A percentile compares a stretch with the other conserved stretches of the same genome.
phyloP scores from a whole-genome alignment of 2,113 vertebrate species.

The Vimba vimba region DNA sequence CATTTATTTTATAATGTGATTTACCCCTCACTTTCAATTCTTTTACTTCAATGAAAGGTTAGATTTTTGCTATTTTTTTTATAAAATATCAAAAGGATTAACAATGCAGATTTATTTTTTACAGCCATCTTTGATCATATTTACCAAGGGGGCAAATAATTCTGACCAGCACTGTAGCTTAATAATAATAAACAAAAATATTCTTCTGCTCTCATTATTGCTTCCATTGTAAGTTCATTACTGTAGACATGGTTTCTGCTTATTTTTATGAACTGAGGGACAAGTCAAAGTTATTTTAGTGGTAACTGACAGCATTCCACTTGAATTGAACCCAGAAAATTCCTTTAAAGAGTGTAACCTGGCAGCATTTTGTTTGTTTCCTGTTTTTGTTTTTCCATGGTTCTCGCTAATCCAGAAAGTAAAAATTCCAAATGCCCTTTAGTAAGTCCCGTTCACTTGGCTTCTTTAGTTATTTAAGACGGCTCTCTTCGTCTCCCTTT shows the following conservation, averaged over 20 bases:
- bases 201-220: background rate
- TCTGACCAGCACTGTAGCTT: too few relatives aligned
- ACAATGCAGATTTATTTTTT: too few relatives aligned
- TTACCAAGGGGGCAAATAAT: too few relatives aligned
- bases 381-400: background rate
- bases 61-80: too few relatives aligned
- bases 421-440: background rate
- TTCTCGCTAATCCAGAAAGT: background rate
- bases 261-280: background rate
- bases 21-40: too few relatives aligned
- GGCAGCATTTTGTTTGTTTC: background rate
- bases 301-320: background rate
- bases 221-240: background rate
- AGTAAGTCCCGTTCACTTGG: background rate
- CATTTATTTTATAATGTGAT: too few relatives aligned
- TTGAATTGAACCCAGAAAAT: background rate
- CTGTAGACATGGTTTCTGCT: background rate
- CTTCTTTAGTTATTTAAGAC: background rate
- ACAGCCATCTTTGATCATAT: too few relatives aligned
- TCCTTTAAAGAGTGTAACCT: background rate
- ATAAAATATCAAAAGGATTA: too few relatives aligned
- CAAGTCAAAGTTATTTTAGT: background rate
- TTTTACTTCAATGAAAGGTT: too few relatives aligned
- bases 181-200: background rate
- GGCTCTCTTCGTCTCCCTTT: constrained; percentile 2